Evolutionary conservation across 2,113 vertebrate genomes (phyloP), one percentile per base, ranked within the genome.

Genomic region (Lonchura striata): DNA sequence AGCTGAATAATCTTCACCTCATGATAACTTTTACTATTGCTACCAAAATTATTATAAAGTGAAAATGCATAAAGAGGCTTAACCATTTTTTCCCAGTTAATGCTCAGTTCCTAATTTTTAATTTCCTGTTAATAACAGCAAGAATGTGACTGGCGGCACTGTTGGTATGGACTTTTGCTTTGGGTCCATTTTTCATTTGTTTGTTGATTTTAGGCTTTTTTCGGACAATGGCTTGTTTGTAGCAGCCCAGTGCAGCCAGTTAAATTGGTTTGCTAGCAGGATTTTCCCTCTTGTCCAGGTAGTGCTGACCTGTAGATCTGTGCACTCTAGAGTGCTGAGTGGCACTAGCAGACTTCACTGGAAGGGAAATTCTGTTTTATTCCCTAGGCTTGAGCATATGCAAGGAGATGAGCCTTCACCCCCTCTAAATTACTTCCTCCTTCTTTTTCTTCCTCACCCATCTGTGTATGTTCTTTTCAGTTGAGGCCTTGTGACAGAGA

Each of bases 101-200:
- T 56, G 8, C 5, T 31, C 10, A 16, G 4, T 72, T 44, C 5
- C 13, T 82, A 24, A 53, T 44, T 82, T 15, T 49, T 24, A 33
- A 46, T 81, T 83, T 88, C 6, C 28, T 68, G 1, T 44, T 77
- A 54, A 14, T 49, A 74, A 30, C 16, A 79, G 9, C 15, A 64
- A 9, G 19, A 44, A 15, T 31, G 15, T 42, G 13, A 50, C 54
- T 88, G 75, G 20, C 9, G 83, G 15, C 15, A 28, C 24, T 75
- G 4, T 54, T 50, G 12, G 3, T 35, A 6, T 7, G 12, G 18
- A 24, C 0, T n/a, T 39, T 64, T 37, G 3, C 16, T 60, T 42
- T 6, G 1, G 4, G 13, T 76, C 8, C 2, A 1, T 39, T 83
- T 14, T 70, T 85, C 10, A 5, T 11, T 57, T 37, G 4, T 13